Evolutionary conservation across 2,888 invertebrate genomes (phyloP), one percentile per base, ranked within the genome.

Genomic region (Rhyacophila evoluta): DNA sequence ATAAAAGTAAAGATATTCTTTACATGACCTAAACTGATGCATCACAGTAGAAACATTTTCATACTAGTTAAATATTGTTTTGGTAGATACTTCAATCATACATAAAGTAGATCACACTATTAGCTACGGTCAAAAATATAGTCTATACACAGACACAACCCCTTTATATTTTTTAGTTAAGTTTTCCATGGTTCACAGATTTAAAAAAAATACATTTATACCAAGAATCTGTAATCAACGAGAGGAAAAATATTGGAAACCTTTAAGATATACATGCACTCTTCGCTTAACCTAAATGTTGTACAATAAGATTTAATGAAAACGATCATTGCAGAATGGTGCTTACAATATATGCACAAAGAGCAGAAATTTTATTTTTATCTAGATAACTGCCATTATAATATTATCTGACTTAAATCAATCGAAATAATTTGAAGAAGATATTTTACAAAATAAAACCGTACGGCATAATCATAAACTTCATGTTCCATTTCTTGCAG

Each of bases 81-180:
- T 19, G 25, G 2, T 33, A 4, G 29, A 33, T 6, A 55, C 10
- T 8, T 10, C 55, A 55, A 55, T 41, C 15, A 15, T 41, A 41
- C 5, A 41, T 41, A 19, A 25, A 55, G 25, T 55, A 55, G 19
- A 25, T 55, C 55, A 55, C 55, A 55, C 55, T 25, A 55, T 25
- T 55, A 25, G 55, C 25, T 55, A 41, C 19, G 10, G 55, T 55
- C 55, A 55, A 55, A 55, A 55, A 55, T 55, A 55, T 55, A 55
- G 10, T 55, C 25, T 55, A 55, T 55, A 55, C 55, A 55, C 55
- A 19, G 19, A 55, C 55, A 55, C 55, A 55, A 55, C 55, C 55
- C 25, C 55, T 55, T 55, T 55, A 55, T 19, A 15, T 6, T 11
- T 41, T 11, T 41, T 41, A 41, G 15, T 33, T 41, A 41, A 41